Base-by-base conservation (phyloP, 2,797 vertebrate species). In the Apogon talboti region DNA sequence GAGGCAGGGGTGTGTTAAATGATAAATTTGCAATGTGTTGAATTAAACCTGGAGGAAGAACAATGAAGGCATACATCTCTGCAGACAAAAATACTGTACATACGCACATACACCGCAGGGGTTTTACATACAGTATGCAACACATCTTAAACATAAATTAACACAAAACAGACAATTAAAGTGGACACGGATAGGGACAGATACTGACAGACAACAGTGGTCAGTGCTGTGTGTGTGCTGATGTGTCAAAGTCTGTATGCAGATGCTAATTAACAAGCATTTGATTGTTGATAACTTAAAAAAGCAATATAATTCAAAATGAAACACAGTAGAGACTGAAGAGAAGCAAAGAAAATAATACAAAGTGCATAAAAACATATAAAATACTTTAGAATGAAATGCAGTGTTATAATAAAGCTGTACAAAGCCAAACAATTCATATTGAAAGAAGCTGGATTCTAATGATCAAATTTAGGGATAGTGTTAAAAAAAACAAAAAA, bases 121-220 rank as follows among this genome's bases (percentile, higher is more conserved):
- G 9, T 33, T 74, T 44, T 1, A 69, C 47, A 74, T 11, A n/a
- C 24, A 72, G 56, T 33, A 33, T 33, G 30, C 30, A 65, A 59
- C 45, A 61, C 45, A 71, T 0, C 2, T 21, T 33, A 33, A 33
- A 33, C 30, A 33, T 33, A 74, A 52, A 75, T 46, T 1, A 51
- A 80, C 47, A 77, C 35, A 56, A 15, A 69, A 77, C 61, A 64
- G 2, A 76, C 57, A 78, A 12, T 46, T 37, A 46, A 33, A 6
- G 2, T 50, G 56, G 64, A 28, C 3, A 28, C 24, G 3, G 24
- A 28, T 41, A 43, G 19, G 59, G 55, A 75, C 40, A 6, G 30
- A 33, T 33, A 64, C 14, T 57, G 51, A 60, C 60, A 59, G 33
- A 74, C 35, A 64, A 46, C 47, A 30, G 16, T 2, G 14, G 43